Base-by-base conservation (phyloP, 2,113 vertebrate genomes). In the Rhegmatorhina hoffmannsi region DNA sequence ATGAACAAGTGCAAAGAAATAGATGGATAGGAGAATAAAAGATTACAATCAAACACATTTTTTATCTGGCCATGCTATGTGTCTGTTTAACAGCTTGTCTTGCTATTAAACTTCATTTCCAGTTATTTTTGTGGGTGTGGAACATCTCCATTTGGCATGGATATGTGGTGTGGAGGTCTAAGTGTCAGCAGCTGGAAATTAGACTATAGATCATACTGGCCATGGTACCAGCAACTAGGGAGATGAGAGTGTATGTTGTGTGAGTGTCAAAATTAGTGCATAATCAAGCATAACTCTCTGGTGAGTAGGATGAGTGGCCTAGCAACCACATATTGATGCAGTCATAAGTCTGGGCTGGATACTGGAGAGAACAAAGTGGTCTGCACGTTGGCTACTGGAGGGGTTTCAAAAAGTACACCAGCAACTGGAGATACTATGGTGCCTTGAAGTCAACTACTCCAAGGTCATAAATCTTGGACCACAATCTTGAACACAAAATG, bases 211-310 rank as follows among this genome's bases (percentile, higher is more conserved):
- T 53, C 58, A 33, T 10, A 33, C 11, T 7, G 34, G 10, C 5
- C 2, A 7, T 10, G 29, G 14, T 66, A 34, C 14, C 47, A 84
- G 83, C 49, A 69, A 4, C 18, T 16, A 40, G 13, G 81, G 10
- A 17, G 19, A 59, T 7, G 8, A 24, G 25, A 69, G 7, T 8
- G 4, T 17, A 3, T 2, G 1, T 14, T 64, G 29, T 9, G 3
- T 50, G 36, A 59, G 11, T 64, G n/a, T n/a, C 24, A 72, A 34
- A 40, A 25, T 16, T 20, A 43, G 33, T 13, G n/a, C 20, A 21
- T 25, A 58, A 44, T 14, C 38, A 69, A 34, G 13, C 6, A 4
- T 10, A 67, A 43, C 7, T 23, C 28, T 19, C 50, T 43, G 24
- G 9, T 52, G 63, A 84, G n/a, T 21, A 38, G 43, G 14, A 12